Conservation (phyloP, 2,888 invertebrate species). For the Perizoma affinitatum region DNA sequence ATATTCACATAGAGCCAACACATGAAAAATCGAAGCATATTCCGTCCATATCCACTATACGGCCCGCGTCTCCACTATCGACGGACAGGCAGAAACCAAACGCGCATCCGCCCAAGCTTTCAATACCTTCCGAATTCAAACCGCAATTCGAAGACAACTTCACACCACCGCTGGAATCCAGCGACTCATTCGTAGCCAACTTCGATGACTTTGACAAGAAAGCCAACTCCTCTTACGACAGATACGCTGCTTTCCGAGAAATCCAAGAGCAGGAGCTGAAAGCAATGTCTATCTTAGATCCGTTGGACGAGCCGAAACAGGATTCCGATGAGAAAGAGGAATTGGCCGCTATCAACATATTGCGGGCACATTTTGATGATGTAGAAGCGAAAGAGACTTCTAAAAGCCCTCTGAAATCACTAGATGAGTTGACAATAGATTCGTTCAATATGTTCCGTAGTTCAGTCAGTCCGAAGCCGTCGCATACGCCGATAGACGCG, state of each 20-base stretch:
- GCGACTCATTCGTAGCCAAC: conserved; percentile 86
- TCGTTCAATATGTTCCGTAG: conserved; percentile 73
- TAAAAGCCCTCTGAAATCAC: conserved; percentile 68
- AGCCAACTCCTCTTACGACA: conserved; percentile 87
- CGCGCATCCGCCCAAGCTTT: conserved; percentile 38
- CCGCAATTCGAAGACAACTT: conserved; percentile 88
- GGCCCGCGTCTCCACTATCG: conserved; percentile 30
- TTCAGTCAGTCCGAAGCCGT: conserved; percentile 76
- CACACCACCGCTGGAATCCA: conserved; percentile 64
- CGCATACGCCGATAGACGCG: conserved; percentile 62
- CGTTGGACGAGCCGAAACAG: conserved; percentile 61
- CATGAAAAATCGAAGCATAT: conserved; percentile 49
- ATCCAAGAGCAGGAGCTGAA: conserved; percentile 90
- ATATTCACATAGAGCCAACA: conserved; percentile 67
- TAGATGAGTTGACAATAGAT: conserved; percentile 72
- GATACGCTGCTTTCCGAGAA: conserved; percentile 95
- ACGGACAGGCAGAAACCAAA: conserved; percentile 42
- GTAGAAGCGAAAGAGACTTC: conserved; percentile 58
- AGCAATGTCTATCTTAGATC: conserved; percentile 67
- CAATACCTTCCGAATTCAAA: conserved; percentile 58
- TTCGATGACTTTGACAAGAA: conserved; percentile 86
- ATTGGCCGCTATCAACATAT: conserved; percentile 61
- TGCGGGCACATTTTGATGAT: conserved; percentile 59
- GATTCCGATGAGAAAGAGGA: conserved; percentile 73
- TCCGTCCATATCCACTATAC: conserved; percentile 38